Evolutionary conservation across 2,888 invertebrate species (phyloP).

Genomic region (Lingula anatina): DNA sequence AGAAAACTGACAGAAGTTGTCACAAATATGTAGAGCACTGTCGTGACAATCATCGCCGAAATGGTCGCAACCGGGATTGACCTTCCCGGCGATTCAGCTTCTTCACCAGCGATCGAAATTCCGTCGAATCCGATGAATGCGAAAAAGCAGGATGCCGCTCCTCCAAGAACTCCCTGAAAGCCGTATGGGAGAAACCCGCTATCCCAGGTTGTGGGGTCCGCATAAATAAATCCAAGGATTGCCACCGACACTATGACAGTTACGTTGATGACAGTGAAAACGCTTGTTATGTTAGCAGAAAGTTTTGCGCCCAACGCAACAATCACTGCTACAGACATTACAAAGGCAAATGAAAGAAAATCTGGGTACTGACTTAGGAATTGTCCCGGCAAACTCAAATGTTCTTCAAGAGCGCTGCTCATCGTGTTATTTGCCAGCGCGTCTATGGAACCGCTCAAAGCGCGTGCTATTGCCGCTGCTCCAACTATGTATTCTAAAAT

Average conservation of each 20-base stretch:
- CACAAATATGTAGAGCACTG: slow-evolving; percentile 38
- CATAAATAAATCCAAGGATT: slow-evolving; percentile 75
- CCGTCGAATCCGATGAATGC: slow-evolving; percentile 54
- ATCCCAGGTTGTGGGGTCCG: slow-evolving; percentile 77
- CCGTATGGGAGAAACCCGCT: slow-evolving; percentile 53
- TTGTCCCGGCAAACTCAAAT: slow-evolving; percentile 27
- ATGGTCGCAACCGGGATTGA: slow-evolving; percentile 50
- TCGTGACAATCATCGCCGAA: slow-evolving; percentile 32
- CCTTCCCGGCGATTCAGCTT: slow-evolving; percentile 46
- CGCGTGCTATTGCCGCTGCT: slow-evolving; percentile 58
- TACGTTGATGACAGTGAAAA: slow-evolving; percentile 49
- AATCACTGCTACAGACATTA: slow-evolving; percentile 55
- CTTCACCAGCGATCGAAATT: slow-evolving; percentile 52
- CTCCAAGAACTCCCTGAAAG: slow-evolving; percentile 48
- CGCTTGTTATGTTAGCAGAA: slow-evolving; percentile 49
- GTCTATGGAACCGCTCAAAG: slow-evolving; percentile 54
- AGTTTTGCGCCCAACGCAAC: slow-evolving; percentile 49
- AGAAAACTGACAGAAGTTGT: slow-evolving; percentile 40
- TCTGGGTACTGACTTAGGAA: slow-evolving; percentile 51
- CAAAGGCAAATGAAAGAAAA: slow-evolving; percentile 46
- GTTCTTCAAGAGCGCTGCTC: slow-evolving; percentile 44
- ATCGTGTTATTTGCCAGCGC: slow-evolving; percentile 50
- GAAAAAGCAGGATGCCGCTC: slow-evolving; percentile 53
- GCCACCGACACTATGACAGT: slow-evolving; percentile 50
- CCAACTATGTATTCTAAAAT: slow-evolving; percentile 58